Conservation (phyloP, 2,888 invertebrate species). For the Oithona nana region DNA sequence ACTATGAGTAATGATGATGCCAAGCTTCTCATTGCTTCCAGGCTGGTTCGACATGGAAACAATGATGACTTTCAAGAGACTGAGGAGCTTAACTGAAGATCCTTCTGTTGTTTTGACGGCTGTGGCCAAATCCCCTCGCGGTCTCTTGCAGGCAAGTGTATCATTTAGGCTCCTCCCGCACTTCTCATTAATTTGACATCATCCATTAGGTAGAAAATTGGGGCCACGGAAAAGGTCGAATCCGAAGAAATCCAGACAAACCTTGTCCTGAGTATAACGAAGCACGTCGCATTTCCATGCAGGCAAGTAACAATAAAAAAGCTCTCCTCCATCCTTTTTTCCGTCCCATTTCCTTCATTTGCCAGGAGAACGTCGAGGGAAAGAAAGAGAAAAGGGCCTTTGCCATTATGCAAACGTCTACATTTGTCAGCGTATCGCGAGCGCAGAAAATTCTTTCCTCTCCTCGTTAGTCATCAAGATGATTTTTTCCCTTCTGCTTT, state of each 20-base stretch:
- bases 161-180: too few relatives aligned
- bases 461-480: too few relatives aligned
- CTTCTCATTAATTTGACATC: too few relatives aligned
- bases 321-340: too few relatives aligned
- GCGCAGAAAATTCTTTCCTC: too few relatives aligned
- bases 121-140: background rate
- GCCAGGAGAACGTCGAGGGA: too few relatives aligned
- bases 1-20: background rate
- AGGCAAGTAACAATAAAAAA: too few relatives aligned
- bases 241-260: background rate
- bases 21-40: background rate
- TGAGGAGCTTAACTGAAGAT: background rate
- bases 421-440: too few relatives aligned
- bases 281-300: background rate
- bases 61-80: background rate
- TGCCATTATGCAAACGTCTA: too few relatives aligned
- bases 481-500: too few relatives aligned
- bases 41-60: background rate
- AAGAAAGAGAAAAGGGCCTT: too few relatives aligned
- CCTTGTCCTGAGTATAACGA: background rate
- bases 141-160: background rate
- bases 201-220: background rate
- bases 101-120: background rate
- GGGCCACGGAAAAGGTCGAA: background rate
- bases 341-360: too few relatives aligned